Evolutionary conservation across 1,140 invertebrate genomes (phyloP).

Genomic region (Steinernema khuongi): DNA sequence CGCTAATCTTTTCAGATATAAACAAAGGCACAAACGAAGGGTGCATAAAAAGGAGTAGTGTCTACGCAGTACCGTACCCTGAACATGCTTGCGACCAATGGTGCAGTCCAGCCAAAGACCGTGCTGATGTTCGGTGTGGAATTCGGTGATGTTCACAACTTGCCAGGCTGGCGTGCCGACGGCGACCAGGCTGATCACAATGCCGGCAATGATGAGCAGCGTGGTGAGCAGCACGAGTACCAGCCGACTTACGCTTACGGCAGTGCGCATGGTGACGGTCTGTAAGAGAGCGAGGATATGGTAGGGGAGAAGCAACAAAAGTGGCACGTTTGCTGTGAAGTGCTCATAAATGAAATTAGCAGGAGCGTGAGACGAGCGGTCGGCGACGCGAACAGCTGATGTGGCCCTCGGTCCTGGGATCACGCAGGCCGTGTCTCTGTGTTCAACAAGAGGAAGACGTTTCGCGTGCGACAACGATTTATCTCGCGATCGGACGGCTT

Average conservation of each 20-base stretch:
- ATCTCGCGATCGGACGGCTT: not conserved
- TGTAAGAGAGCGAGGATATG: not conserved
- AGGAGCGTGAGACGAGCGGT: not conserved
- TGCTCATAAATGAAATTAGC: conserved; percentile 11
- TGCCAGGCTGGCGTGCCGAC: conserved; percentile 13
- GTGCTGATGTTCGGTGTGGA: conserved; percentile 19
- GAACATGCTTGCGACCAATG: not conserved
- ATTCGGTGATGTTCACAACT: conserved; percentile 17
- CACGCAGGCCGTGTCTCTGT: not conserved
- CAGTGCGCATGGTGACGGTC: not conserved
- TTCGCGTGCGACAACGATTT: conserved; percentile 13
- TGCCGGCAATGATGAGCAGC: not conserved
- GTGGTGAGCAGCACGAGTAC: not conserved
- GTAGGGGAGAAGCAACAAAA: conserved; percentile 1
- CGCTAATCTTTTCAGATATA: not conserved
- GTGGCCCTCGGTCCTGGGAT: not conserved
- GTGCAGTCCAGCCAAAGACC: conserved; percentile 19
- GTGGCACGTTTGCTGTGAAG: conserved; percentile 5
- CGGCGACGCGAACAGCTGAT: not conserved
- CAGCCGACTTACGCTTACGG: not conserved
- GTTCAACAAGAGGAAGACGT: conserved; percentile 1
- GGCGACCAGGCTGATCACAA: not conserved
- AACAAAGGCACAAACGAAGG: not conserved
- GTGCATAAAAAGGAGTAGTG: not conserved
- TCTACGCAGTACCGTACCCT: not conserved